Percentiles rank a stretch among this genome's conserved stretches.
Evolutionary conservation across 2,888 invertebrate species (phyloP).

Genomic region (Dryocosmus kuriphilus): DNA sequence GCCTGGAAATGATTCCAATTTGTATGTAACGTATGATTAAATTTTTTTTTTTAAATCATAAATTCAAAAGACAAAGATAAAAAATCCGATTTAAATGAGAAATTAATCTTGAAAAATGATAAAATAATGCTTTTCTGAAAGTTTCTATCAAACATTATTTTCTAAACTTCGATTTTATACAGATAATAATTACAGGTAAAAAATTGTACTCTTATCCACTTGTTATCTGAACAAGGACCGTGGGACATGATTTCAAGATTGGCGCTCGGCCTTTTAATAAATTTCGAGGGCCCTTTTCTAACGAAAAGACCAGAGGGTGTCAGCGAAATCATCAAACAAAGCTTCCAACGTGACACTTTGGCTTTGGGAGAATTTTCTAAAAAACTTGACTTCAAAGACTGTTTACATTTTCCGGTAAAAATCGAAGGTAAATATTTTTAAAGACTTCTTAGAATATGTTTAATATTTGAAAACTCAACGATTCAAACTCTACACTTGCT

Average conservation of each 20-base stretch:
- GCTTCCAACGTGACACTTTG: conserved; percentile 14
- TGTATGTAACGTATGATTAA: not conserved
- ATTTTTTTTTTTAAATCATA: not conserved
- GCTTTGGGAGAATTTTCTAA: not conserved
- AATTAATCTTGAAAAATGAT: not conserved
- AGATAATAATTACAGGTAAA: conserved; percentile 10
- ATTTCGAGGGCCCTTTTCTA: conserved; percentile 29
- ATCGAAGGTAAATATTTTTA: not conserved
- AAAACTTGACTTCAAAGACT: conserved; percentile 3
- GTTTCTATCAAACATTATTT: conserved; percentile 4
- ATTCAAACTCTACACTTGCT: not conserved
- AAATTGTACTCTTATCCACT: conserved; percentile 25
- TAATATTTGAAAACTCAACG: not conserved
- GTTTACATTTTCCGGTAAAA: not conserved
- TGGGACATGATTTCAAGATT: conserved; percentile 32
- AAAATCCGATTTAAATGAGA: not conserved
- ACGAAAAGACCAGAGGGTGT: conserved; percentile 27
- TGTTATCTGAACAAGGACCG: conserved; percentile 30
- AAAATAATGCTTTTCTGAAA: not conserved
- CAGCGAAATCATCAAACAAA: conserved; percentile 37
- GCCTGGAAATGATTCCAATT: not conserved
- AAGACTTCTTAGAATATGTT: not conserved
- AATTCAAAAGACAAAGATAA: not conserved
- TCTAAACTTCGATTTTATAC: not conserved
- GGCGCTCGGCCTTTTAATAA: conserved; percentile 19